These are phyloP conservation scores for Brachionus paranguensis DNA, from an alignment of 1,140 invertebrate species.

Conservation along the genomic window DNA sequence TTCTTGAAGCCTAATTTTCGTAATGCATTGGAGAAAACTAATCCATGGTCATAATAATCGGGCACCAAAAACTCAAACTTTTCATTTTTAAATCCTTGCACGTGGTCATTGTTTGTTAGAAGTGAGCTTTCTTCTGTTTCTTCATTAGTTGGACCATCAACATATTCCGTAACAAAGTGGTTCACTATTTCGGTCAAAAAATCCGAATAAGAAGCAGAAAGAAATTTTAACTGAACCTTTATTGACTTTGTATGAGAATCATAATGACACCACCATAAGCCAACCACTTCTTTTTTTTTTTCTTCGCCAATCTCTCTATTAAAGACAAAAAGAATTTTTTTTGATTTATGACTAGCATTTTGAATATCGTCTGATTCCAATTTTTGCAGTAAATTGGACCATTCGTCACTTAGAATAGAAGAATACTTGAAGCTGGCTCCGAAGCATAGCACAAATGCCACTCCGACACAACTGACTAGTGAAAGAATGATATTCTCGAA, in stretches of 20 bases:
- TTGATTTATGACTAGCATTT: not conserved
- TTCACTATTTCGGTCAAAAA: not conserved
- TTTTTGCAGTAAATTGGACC: not conserved
- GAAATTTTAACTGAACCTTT: not conserved
- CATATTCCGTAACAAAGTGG: not conserved
- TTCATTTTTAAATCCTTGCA: not conserved
- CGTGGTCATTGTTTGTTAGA: not conserved
- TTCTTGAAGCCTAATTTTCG: not conserved
- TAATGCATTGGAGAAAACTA: not conserved
- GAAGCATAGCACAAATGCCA: slow-evolving; percentile 28
- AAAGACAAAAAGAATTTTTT: slow-evolving; percentile 12
- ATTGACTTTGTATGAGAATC: not conserved
- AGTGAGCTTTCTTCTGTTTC: not conserved
- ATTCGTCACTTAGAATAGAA: slow-evolving; percentile 27
- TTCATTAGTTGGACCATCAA: not conserved
- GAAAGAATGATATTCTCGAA: not conserved
- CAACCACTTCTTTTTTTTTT: not conserved
- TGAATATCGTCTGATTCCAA: not conserved
- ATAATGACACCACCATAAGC: slow-evolving; percentile 17
- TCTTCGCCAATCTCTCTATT: not conserved
- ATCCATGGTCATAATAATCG: slow-evolving; percentile 27
- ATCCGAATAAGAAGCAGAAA: not conserved
- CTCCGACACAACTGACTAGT: not conserved
- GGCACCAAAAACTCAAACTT: not conserved
- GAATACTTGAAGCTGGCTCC: slow-evolving; percentile 30